Percentiles rank a stretch among this genome's conserved stretches.
Conservation (phyloP, 1,140 invertebrate genomes). For the Tetranychus cinnabarinus region DNA sequence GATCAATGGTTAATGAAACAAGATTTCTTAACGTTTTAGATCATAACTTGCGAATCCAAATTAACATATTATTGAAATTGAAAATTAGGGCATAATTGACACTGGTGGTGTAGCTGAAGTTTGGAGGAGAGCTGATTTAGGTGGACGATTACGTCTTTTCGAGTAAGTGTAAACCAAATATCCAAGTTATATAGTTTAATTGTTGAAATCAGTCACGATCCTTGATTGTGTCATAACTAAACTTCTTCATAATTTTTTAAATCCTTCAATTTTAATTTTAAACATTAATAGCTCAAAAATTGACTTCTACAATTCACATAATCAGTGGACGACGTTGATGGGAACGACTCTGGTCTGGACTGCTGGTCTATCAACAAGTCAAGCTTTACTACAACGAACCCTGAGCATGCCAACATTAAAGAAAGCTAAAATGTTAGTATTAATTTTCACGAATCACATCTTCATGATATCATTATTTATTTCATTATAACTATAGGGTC, state of each 20-base stretch:
- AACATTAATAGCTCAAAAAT: slow-evolving; percentile 1
- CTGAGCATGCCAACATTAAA: slow-evolving; percentile 3
- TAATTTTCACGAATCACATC: neutral
- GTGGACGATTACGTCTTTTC: slow-evolving; percentile 37
- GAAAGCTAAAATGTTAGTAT: slow-evolving; percentile 6
- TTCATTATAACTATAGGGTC: neutral
- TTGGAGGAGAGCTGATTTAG: slow-evolving; percentile 35
- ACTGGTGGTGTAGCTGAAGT: slow-evolving; percentile 36
- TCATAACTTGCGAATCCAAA: too few relatives aligned
- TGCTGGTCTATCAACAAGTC: slow-evolving; percentile 7
- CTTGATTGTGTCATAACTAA: neutral
- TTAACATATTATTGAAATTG: too few relatives aligned
- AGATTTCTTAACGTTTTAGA: too few relatives aligned
- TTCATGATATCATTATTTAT: neutral
- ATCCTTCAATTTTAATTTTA: neutral
- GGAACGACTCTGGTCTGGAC: slow-evolving; percentile 6
- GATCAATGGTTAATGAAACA: too few relatives aligned
- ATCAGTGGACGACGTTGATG: slow-evolving; percentile 5
- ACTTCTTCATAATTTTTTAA: neutral
- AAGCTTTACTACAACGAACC: slow-evolving; percentile 11
- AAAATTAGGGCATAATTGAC: slow-evolving; percentile 19
- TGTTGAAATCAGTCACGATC: too few relatives aligned
- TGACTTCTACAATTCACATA: slow-evolving; percentile 8
- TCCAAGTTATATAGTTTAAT: neutral
- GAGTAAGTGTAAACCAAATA: slow-evolving; percentile 26